Base-by-base conservation (phyloP, 2,888 invertebrate genomes). In the Cantharis nigra region DNA sequence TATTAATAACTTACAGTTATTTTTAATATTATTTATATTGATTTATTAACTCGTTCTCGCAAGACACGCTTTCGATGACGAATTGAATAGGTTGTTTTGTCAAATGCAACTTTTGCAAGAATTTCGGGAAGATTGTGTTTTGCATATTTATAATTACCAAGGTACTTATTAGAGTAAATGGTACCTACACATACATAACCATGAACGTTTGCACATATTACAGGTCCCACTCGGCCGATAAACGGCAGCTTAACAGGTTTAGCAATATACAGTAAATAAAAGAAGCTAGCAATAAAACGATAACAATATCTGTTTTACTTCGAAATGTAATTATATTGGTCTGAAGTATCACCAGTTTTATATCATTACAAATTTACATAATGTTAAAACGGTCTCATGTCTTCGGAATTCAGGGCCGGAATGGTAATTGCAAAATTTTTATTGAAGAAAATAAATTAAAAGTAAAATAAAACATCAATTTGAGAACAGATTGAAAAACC, bases 251-350 rank as follows among this genome's bases (percentile, higher is more conserved):
- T 78, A 78, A 78, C 78, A 73, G 78, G 78, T 78, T 78, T 76
- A 76, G 78, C 78, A 78, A 78, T 78, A 78, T 78, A 67, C 75
- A 70, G 76, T 78, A 78, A 75, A 78, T 76, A 78, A 78, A 78
- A 78, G 72, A 78, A 71, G 72, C 75, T 67, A 70, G 80, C 77
- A 73, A 78, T 78, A 81, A 81, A 79, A 77, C 78, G 81, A 81
- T 80, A 81, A 80, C 81, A 80, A 78, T 80, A 81, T 81, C 79
- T 80, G 75, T 77, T 79, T 79, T 74, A 75, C 79, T 75, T 78
- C 77, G 80, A 78, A 80, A 81, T 73, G 78, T 81, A 81, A 81
- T 81, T 81, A 81, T 78, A 78, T 78, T 76, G 76, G 79, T 75
- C 76, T 82, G 74, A 74, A 63, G 74, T 77, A 73, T 76, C 49